Percentiles rank a stretch among this genome's conserved stretches.
Conservation (phyloP, 2,113 vertebrate genomes). For the Otolemur garnettii region DNA sequence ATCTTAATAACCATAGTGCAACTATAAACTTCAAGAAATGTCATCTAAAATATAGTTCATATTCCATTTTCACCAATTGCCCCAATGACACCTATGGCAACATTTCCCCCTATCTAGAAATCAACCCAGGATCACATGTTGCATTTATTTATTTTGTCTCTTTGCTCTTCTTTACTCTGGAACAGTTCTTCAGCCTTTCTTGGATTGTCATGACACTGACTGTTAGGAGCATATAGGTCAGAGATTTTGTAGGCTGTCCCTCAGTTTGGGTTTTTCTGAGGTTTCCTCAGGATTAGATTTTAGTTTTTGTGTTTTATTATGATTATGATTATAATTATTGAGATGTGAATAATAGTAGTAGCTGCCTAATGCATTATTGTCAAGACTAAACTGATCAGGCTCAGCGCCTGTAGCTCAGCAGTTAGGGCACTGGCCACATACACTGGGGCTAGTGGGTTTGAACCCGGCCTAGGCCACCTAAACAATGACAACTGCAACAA, state of each 20-base stretch:
- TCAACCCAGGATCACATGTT: background rate
- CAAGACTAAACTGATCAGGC: background rate
- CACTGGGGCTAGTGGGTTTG: too few relatives aligned
- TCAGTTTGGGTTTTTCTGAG: background rate
- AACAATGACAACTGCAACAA: too few relatives aligned
- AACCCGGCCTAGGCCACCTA: too few relatives aligned
- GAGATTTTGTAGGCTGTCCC: background rate
- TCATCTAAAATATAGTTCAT: background rate
- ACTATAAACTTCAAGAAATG: slow-evolving; percentile 5
- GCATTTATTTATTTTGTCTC: background rate
- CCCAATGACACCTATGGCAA: background rate
- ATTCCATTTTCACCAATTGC: background rate
- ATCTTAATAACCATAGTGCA: background rate
- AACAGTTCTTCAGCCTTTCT: slow-evolving; percentile 10
- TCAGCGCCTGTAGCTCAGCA: too few relatives aligned
- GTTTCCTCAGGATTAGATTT: background rate
- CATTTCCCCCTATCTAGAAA: background rate
- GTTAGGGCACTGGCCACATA: too few relatives aligned
- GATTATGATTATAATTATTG: background rate
- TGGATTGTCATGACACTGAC: slow-evolving; percentile 26
- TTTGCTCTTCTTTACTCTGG: background rate
- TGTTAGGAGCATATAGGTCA: background rate
- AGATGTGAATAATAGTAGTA: background rate
- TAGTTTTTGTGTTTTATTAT: background rate
- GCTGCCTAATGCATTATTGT: background rate